These are phyloP conservation scores for Anoplius nigerrimus DNA, from an alignment of 2,888 invertebrate genomes.

Conservation along the genomic window DNA sequence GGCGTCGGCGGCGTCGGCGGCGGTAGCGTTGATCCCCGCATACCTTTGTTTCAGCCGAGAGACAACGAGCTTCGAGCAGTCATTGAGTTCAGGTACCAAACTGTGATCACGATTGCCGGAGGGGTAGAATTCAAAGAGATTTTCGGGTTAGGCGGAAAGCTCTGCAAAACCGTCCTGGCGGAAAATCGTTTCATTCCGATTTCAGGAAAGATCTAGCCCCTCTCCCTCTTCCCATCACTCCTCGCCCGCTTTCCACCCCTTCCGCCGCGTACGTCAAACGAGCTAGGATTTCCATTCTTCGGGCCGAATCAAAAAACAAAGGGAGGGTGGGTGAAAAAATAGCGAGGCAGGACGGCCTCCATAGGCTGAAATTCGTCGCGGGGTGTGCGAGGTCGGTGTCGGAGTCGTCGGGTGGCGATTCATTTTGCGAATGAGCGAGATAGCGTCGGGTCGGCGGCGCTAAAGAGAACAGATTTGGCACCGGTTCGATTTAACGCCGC, in stretches of 20 bases:
- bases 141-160: constrained; percentile 27
- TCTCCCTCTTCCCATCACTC: background rate
- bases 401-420: no score
- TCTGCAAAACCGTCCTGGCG: constrained; percentile 19
- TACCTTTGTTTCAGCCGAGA: constrained; percentile 28
- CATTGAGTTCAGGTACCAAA: constrained; percentile 22
- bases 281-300: background rate
- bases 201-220: background rate
- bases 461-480: no score
- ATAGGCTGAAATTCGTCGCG: no score
- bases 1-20: background rate
- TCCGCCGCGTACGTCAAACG: no score
- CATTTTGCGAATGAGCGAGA: no score
- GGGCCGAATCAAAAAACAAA: no score
- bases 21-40: background rate
- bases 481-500: no score
- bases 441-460: no score
- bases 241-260: background rate
- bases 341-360: no score
- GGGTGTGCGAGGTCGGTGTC: no score
- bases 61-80: constrained; percentile 14
- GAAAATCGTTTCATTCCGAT: constrained; percentile 26
- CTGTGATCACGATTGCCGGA: constrained; percentile 13
- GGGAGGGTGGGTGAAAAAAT: background rate
- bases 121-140: constrained; percentile 37